These are phyloP conservation scores for Macrophya annulata DNA, from an alignment of 2,888 invertebrate species.

Conservation along the genomic window DNA sequence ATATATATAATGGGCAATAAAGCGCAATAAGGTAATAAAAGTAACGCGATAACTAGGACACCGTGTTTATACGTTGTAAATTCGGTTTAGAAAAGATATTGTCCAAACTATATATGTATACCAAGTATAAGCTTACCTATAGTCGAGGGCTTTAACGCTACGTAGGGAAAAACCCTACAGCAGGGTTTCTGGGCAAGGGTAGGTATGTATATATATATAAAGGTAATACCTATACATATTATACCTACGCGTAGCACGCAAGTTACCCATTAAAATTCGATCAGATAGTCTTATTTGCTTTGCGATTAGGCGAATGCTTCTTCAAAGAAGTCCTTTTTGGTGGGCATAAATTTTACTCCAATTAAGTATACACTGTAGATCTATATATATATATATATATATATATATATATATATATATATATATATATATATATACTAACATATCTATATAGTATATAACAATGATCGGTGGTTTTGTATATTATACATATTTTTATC, in stretches of 20 bases:
- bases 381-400: neutral
- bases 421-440: too few relatives aligned
- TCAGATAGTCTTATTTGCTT: slow-evolving; percentile 77
- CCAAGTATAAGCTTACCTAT: neutral
- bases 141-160: neutral
- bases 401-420: neutral
- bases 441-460: neutral
- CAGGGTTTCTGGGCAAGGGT: neutral
- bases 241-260: slow-evolving; percentile 68
- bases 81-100: slow-evolving; percentile 62
- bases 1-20: slow-evolving; percentile 61
- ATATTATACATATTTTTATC: neutral
- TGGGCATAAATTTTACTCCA: slow-evolving; percentile 66
- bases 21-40: slow-evolving; percentile 62
- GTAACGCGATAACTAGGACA: slow-evolving; percentile 69
- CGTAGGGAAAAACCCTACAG: neutral
- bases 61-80: slow-evolving; percentile 71
- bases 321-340: slow-evolving; percentile 61
- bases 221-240: neutral
- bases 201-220: slow-evolving; percentile 7
- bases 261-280: slow-evolving; percentile 76
- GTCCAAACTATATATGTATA: slow-evolving; percentile 11
- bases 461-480: neutral
- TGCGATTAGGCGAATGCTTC: slow-evolving; percentile 71
- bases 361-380: slow-evolving; percentile 60